Evolutionary conservation across 2,797 vertebrate species (phyloP), one percentile per base, ranked within the genome.

Genomic region (Poecilia gillii): DNA sequence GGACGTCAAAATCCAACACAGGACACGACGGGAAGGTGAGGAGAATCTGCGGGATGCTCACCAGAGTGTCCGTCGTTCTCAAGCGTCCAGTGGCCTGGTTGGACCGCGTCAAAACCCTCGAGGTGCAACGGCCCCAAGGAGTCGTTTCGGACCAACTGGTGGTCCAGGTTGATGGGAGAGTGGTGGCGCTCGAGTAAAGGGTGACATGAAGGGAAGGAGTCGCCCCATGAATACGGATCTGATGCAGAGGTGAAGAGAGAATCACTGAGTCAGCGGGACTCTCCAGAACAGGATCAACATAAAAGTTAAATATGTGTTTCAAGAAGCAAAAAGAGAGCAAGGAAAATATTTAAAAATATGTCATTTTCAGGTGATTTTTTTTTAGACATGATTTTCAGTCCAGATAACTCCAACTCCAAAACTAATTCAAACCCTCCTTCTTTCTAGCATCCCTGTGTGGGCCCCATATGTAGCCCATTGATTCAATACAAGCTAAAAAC

Each of bases 91-190:
- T 87, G 94, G 28, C 96, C 96, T 0, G 93, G 77, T 20, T 96
- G 96, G 4, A 86, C 92, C 20, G 68, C 93, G 57, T 97, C 90
- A 0, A 97, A 98, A 3, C 97, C 96, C 57, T 96, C 92, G 0
- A 98, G 96, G 12, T 92, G 68, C 55, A 98, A 84, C 20, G 94
- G 84, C 1, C 91, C 93, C 0, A 98, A 93, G n/a, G 92, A 86
- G 0, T 77, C 3, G 2, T 97, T 94, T 68, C 88, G 84, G 75
- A 84, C 93, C 83, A 95, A 79, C 39, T 66, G 89, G 49, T 89
- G 90, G 79, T 96, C 94, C 36, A 97, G 95, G 75, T 97, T 93
- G 82, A 98, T 95, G 0, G 97, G 97, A 0, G 97, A 98, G 88
- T 97, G 97, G 74, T 93, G 87, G 28, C 1, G 94, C 90, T 51